phyloP scores from a whole-genome alignment of 1,140 invertebrate species.

The Mercenaria mercenaria region DNA sequence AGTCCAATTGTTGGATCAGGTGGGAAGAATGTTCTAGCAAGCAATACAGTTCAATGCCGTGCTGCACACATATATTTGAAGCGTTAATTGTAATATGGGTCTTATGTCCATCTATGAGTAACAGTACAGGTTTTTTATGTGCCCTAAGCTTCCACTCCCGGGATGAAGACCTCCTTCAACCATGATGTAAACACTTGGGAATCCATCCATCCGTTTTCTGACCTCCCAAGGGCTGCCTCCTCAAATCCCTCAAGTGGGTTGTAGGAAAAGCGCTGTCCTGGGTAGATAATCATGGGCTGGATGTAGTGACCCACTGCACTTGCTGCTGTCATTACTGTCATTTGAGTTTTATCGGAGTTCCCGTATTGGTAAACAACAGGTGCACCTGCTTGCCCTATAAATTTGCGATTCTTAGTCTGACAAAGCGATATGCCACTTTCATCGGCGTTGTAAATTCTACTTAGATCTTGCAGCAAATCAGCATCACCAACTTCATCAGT shows the following conservation, averaged over 20 bases:
- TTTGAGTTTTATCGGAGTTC: conserved; percentile 16
- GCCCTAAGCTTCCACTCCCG: neutral
- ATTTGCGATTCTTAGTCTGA: neutral
- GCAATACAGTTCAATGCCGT: conserved; percentile 57
- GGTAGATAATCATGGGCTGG: conserved; percentile 20
- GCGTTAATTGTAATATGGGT: conserved; percentile 52
- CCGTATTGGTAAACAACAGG: conserved; percentile 8
- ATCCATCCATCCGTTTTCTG: conserved; percentile 19
- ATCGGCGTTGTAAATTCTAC: conserved; percentile 33
- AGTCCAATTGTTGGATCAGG: conserved; percentile 26
- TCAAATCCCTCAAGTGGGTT: conserved; percentile 26
- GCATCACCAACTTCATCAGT: neutral
- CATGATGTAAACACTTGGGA: conserved; percentile 8
- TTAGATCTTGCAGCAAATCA: conserved; percentile 4
- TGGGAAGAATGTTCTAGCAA: conserved; percentile 55
- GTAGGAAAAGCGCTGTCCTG: conserved; percentile 10
- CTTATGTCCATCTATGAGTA: conserved; percentile 58
- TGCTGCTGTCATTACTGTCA: neutral
- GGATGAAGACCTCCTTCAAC: conserved; percentile 27
- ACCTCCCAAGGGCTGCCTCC: neutral
- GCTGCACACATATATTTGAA: conserved; percentile 19
- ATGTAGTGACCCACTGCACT: conserved; percentile 6
- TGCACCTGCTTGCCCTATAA: neutral
- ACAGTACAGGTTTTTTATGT: neutral
- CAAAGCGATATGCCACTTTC: conserved; percentile 10